Evolutionary conservation across 2,797 vertebrate species (phyloP).

Genomic region (Enteromius treurensis): DNA sequence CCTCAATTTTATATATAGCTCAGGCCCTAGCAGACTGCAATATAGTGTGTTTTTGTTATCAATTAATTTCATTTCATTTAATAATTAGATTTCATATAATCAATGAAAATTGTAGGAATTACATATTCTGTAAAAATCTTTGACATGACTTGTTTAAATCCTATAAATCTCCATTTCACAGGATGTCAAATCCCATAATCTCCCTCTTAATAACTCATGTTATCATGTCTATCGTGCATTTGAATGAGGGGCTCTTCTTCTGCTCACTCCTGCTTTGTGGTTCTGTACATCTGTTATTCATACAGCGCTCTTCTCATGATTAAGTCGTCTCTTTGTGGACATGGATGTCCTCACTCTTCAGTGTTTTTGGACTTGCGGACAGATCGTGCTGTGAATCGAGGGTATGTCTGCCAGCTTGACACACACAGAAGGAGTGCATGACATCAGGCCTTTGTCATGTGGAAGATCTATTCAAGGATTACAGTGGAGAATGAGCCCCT

Average conservation of each 20-base stretch:
- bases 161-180: slow-evolving; percentile 9
- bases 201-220: slow-evolving; percentile 17
- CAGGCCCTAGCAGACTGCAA: neutral
- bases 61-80: neutral
- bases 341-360: slow-evolving; percentile 45
- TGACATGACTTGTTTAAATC: slow-evolving; percentile 9
- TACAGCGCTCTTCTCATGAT: slow-evolving; percentile 17
- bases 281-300: slow-evolving; percentile 34
- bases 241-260: slow-evolving; percentile 13
- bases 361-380: slow-evolving; percentile 33
- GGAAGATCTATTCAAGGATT: slow-evolving; percentile 71
- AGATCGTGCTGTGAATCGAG: slow-evolving; percentile 40
- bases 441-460: slow-evolving; percentile 79
- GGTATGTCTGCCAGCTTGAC: slow-evolving; percentile 57
- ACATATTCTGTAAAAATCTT: neutral
- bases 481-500: slow-evolving; percentile 60
- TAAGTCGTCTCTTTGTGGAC: slow-evolving; percentile 38
- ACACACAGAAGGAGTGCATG: slow-evolving; percentile 76
- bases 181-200: slow-evolving; percentile 33
- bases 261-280: slow-evolving; percentile 16
- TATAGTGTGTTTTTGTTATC: neutral
- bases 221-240: slow-evolving; percentile 13
- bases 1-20: neutral
- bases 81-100: too few species aligned
- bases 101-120: too few species aligned